Conservation (phyloP, 1,140 invertebrate genomes). For the Cephus cinctus region DNA sequence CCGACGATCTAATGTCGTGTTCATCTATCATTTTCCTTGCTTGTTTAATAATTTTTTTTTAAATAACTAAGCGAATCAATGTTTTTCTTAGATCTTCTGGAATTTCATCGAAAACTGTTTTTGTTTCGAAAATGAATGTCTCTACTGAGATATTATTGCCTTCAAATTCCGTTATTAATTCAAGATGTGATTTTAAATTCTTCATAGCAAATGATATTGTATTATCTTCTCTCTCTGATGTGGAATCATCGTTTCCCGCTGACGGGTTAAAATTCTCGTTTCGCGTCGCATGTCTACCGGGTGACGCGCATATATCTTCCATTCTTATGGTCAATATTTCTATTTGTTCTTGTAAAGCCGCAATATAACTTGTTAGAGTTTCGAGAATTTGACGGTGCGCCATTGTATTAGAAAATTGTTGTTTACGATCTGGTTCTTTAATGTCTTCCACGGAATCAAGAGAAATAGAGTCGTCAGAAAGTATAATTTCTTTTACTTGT, state of each 20-base stretch:
- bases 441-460: background rate
- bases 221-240: background rate
- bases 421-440: background rate
- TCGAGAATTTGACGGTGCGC: background rate
- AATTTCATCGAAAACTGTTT: background rate
- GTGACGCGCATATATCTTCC: no score
- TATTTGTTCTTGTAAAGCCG: background rate
- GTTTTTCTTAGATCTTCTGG: background rate
- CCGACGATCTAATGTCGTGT: no score
- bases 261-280: background rate
- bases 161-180: background rate
- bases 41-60: background rate
- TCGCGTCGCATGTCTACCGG: no score
- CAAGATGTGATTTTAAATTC: no score
- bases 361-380: background rate
- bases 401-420: background rate
- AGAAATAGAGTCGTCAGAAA: background rate
- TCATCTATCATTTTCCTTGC: no score
- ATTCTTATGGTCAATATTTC: background rate
- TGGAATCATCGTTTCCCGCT: background rate
- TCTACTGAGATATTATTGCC: background rate
- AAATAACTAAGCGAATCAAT: background rate
- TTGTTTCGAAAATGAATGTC: no score
- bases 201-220: background rate
- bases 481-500: background rate